A percentile compares a stretch with the other conserved stretches of the same genome.
phyloP scores from a whole-genome alignment of 2,888 invertebrate species.

The Ceraclea dissimilis region DNA sequence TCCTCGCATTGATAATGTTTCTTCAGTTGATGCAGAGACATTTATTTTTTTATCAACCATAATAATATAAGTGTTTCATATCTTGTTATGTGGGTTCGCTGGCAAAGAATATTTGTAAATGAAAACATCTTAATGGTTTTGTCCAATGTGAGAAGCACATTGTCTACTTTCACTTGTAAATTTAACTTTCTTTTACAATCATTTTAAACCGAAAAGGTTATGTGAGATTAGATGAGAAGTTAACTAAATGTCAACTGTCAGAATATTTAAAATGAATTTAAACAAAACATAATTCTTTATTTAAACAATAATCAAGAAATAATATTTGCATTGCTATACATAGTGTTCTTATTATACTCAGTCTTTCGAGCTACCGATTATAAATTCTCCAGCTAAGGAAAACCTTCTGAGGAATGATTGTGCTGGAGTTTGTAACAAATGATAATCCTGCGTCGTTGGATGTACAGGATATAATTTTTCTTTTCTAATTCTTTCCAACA shows the following conservation, averaged over 20 bases:
- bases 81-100: background rate
- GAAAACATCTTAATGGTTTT: background rate
- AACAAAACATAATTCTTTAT: conserved; percentile 17
- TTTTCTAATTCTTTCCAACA: conserved; percentile 62
- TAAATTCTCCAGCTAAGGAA: conserved; percentile 72
- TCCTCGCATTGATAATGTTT: conserved; percentile 15
- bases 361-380: conserved; percentile 35
- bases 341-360: conserved; percentile 3
- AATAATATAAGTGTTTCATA: conserved; percentile 1
- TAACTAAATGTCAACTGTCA: conserved; percentile 17
- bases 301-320: conserved; percentile 10
- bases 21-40: conserved; percentile 13
- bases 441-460: conserved; percentile 55
- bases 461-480: conserved; percentile 55
- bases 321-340: background rate
- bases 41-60: conserved; percentile 15
- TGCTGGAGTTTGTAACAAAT: conserved; percentile 68
- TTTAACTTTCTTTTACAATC: background rate
- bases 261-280: conserved; percentile 8
- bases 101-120: background rate
- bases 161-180: background rate
- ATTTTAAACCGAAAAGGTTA: background rate
- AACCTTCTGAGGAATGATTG: conserved; percentile 73
- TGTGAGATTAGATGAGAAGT: background rate
- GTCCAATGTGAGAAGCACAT: background rate